Conservation (phyloP, 2,113 vertebrate species). For the Cardinalis cardinalis region DNA sequence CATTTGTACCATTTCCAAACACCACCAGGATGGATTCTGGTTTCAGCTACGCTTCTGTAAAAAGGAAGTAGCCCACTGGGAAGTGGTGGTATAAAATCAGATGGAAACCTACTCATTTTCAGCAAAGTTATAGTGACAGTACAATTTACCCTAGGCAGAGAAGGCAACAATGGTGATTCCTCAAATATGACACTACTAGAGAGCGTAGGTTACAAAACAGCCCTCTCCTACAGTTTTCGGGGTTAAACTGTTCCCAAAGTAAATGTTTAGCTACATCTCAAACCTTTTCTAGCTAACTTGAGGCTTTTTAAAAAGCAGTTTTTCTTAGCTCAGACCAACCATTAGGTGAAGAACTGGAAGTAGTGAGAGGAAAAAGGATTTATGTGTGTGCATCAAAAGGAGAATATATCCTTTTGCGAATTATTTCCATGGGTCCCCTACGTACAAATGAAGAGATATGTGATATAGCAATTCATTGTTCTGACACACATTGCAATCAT, state of each 20-base stretch:
- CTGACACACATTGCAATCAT: slow-evolving; percentile 69
- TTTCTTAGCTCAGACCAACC: slow-evolving; percentile 10
- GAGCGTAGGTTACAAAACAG: background rate
- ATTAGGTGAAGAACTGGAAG: slow-evolving; percentile 24
- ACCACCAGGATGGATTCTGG: background rate
- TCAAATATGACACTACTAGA: background rate
- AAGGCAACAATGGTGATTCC: background rate
- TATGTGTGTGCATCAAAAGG: slow-evolving; percentile 39
- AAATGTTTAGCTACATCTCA: slow-evolving; percentile 5
- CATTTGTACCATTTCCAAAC: background rate
- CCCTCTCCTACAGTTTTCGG: background rate
- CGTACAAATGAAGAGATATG: slow-evolving; percentile 67
- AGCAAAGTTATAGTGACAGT: background rate
- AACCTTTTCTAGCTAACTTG: background rate
- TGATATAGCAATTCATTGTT: slow-evolving; percentile 73
- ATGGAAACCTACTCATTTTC: background rate
- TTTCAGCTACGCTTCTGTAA: background rate
- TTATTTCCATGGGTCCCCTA: slow-evolving; percentile 54
- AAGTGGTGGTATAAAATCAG: background rate
- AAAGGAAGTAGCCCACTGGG: background rate
- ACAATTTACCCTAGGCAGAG: background rate
- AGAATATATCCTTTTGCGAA: slow-evolving; percentile 58
- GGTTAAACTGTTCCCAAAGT: background rate
- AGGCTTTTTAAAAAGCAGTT: slow-evolving; percentile 9
- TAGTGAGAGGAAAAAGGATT: slow-evolving; percentile 41